A percentile compares a stretch with the other conserved stretches of the same genome.
Evolutionary conservation across 2,113 vertebrate genomes (phyloP).

Genomic region (Ginglymostoma cirratum): DNA sequence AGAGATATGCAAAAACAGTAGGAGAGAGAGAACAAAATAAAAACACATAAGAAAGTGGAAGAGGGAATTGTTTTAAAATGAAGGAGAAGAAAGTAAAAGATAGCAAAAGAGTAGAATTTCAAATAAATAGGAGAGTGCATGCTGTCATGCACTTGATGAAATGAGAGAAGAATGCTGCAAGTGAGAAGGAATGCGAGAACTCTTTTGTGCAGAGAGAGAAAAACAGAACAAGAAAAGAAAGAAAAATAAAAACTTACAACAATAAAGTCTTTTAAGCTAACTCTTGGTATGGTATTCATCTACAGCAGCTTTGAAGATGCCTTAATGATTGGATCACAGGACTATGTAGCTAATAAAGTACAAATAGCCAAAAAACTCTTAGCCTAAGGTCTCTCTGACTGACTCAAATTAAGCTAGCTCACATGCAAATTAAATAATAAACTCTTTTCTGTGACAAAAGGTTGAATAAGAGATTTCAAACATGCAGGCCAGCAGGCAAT

Average conservation of each 20-base stretch:
- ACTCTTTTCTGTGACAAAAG: background rate
- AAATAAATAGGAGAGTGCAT: background rate
- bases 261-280: background rate
- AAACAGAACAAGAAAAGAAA: background rate
- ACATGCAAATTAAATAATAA: background rate
- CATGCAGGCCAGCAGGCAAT: background rate
- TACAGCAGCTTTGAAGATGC: background rate
- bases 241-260: background rate
- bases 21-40: background rate
- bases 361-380: background rate
- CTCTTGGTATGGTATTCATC: background rate
- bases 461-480: background rate
- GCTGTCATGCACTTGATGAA: background rate
- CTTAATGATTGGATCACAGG: background rate
- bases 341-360: background rate
- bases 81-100: background rate
- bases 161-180: background rate
- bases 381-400: background rate
- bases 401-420: background rate
- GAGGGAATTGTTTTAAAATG: background rate
- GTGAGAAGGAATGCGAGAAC: background rate
- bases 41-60: background rate
- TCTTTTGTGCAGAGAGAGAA: background rate
- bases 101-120: background rate
- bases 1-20: background rate